Evolutionary conservation across 2,888 invertebrate species (phyloP).

Genomic region (Galerucella calmariensis): DNA sequence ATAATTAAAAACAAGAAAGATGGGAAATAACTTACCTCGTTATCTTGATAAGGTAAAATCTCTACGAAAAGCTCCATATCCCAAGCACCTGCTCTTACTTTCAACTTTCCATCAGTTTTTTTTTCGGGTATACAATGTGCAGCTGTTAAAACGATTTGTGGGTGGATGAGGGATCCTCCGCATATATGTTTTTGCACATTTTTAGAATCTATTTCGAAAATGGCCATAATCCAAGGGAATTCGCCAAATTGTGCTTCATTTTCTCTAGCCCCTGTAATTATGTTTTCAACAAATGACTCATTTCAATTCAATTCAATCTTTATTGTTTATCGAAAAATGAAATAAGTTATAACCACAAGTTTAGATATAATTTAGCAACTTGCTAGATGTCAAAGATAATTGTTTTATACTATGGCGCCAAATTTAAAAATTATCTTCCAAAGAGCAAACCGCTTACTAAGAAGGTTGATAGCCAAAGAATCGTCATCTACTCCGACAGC

Average conservation of each 20-base stretch:
- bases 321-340: not conserved
- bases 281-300: conserved; percentile 63
- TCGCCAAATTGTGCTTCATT: conserved; percentile 81
- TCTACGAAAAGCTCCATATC: conserved; percentile 81
- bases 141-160: conserved; percentile 79
- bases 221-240: conserved; percentile 86
- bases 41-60: conserved; percentile 68
- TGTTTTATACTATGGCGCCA: no score
- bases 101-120: conserved; percentile 56
- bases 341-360: no score
- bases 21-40: not conserved
- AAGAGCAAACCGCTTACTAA: no score
- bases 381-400: no score
- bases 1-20: no score
- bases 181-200: conserved; percentile 61
- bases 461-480: no score
- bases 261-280: conserved; percentile 72
- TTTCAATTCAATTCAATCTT: not conserved
- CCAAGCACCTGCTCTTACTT: conserved; percentile 81
- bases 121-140: conserved; percentile 75
- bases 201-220: conserved; percentile 69
- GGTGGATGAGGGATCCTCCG: conserved; percentile 83
- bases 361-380: no score
- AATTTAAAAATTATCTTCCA: no score
- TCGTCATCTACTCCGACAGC: no score